Base-by-base conservation (phyloP, 92 coral and sea anemone genomes). In the Epizoanthus scotinus region DNA sequence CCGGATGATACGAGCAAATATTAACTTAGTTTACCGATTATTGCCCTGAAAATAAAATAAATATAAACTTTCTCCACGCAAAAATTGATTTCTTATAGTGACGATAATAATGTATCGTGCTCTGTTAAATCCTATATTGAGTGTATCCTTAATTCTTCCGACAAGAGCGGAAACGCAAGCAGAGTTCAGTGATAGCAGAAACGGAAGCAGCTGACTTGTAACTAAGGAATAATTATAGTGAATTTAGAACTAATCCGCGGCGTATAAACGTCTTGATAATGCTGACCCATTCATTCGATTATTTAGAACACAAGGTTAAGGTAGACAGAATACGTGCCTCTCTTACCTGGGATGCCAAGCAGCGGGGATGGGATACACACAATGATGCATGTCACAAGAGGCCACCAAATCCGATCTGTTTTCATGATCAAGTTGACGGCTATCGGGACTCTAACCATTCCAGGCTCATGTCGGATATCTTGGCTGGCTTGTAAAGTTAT, bases 391-490 rank as follows among this genome's bases (percentile, higher is more conserved):
- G 81, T 75, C 81, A 75, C 81, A 54, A 75, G 81, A 55, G 31
- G 81, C 63, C 81, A 38, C 36, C 66, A 21, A 60, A 58, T 58
- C 81, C 81, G 60, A 26, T 59, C 81, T 75, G 81, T 60, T 75
- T 58, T 40, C 81, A 75, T 75, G 67, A 54, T 75, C 69, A 75
- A 13, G 22, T 66, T 59, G 42, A 42, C 61, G 63, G 68, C 34
- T 71, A 53, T 9, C 53, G 20, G 17, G 17, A 71, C 34, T 71
- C 63, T 21, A 50, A 52, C 36, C 69, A 40, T 26, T 20, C 40
- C 34, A 17, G 38, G 40, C 44, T 20, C 50, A 27, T 40, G 81
- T 59, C 81, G 67, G 28, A 40, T 67, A 44, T 75, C 36, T 58
- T 31, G 49, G 63, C 27, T 68, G 7, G 55, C 3, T 54, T 19